phyloP scores from a whole-genome alignment of 2,888 invertebrate species.

The Priocnemis perturbator region DNA sequence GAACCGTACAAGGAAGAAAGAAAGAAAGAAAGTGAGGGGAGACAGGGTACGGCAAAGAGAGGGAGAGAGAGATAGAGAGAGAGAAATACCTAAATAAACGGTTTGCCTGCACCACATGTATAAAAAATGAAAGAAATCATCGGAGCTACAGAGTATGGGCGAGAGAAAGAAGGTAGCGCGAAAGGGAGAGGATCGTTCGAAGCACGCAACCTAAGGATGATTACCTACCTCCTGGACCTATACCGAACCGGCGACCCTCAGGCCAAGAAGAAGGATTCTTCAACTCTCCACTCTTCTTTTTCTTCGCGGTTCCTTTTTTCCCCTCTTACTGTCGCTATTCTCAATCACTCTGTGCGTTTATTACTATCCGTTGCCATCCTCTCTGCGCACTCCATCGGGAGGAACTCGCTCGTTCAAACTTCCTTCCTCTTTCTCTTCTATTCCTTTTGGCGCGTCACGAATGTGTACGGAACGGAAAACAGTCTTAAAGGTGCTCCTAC shows the following conservation, averaged over 20 bases:
- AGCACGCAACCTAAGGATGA: slow-evolving; percentile 73
- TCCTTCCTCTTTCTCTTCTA: neutral
- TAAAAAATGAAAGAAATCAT: slow-evolving; percentile 68
- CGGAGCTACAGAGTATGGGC: slow-evolving; percentile 32
- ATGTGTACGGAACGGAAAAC: too few relatives aligned
- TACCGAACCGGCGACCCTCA: slow-evolving; percentile 57
- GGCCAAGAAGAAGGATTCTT: slow-evolving; percentile 50
- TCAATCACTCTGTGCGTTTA: slow-evolving; percentile 35
- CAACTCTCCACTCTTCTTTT: slow-evolving; percentile 41
- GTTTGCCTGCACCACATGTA: slow-evolving; percentile 60
- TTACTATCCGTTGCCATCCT: neutral
- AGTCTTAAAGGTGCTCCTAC: too few relatives aligned
- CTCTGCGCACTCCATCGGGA: neutral
- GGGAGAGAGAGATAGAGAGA: slow-evolving; percentile 37
- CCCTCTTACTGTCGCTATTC: slow-evolving; percentile 19
- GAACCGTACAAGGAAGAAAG: neutral
- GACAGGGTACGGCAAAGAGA: slow-evolving; percentile 9
- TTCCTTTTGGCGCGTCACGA: too few relatives aligned
- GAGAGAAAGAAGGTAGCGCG: slow-evolving; percentile 11
- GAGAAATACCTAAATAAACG: slow-evolving; percentile 70
- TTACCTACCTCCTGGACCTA: slow-evolving; percentile 66
- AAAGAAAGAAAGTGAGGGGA: neutral
- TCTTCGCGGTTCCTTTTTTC: slow-evolving; percentile 11
- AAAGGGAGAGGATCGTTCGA: slow-evolving; percentile 59
- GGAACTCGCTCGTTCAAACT: neutral